Evolutionary conservation across 2,888 invertebrate genomes (phyloP), one percentile per base, ranked within the genome.

Genomic region (Tortricodes alternella): DNA sequence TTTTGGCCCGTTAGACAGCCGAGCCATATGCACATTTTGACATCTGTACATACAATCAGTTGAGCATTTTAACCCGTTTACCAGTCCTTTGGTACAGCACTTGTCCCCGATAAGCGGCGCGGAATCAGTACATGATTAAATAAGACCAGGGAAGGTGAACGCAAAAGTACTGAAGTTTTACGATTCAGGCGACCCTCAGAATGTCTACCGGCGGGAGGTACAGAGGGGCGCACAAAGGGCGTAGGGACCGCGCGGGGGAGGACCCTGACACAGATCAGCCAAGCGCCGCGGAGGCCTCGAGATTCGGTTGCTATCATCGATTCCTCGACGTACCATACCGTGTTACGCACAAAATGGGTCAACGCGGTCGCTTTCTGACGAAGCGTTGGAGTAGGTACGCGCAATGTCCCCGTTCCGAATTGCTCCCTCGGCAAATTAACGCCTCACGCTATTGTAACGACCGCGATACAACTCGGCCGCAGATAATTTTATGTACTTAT

Each of bases 261-360:
- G 79, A 86, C 90, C 89, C 85, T 89, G 90, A 90, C 90, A 89
- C 84, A 88, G 88, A 89, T 89, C 87, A 85, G 83, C 76, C 80
- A 76, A 82, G 76, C 81, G 75, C 71, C 64, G 78, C 71, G 74
- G 78, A 82, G 85, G 79, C 85, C 86, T 84, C 83, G 82, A 83
- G 80, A 85, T 85, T 87, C 80, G 85, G 82, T 74, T 83, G 80
- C 78, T 82, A 78, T 83, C 89, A 89, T 88, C 82, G 89, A 89
- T 88, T 87, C 85, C 78, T 81, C 76, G 69, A 74, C 79, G 76
- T 80, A 81, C 74, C 78, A 80, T 73, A 72, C 73, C 73, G 74
- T 74, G 75, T 78, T 76, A 82, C 81, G 83, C 77, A 82, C 83
- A 76, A 89, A 89, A 85, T 89, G 87, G 89, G 89, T 89, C 89